These are phyloP conservation scores for Mugil cephalus DNA, from an alignment of 2,113 vertebrate species.

Conservation along the genomic window DNA sequence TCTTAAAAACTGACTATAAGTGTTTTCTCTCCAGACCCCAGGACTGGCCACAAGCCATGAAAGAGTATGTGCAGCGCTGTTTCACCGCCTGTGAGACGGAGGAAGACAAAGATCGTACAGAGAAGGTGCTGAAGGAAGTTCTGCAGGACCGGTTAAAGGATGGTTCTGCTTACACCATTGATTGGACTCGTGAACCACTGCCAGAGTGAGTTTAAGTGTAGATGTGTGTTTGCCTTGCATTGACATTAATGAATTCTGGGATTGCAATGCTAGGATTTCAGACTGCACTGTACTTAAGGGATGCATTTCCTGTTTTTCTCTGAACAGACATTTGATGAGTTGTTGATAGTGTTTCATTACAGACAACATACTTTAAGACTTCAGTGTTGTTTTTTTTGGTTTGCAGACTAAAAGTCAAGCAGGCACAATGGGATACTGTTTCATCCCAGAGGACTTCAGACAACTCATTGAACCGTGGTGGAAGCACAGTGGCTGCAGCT, in stretches of 20 bases:
- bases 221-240: neutral
- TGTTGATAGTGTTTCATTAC: neutral
- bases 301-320: neutral
- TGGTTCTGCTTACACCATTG: conserved; percentile 93
- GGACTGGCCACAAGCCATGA: conserved; percentile 95
- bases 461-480: conserved; percentile 69
- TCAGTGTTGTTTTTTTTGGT: neutral
- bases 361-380: neutral
- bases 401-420: conserved; percentile 84
- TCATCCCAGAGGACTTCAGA: conserved; percentile 80
- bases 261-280: neutral
- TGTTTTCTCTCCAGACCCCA: conserved; percentile 83
- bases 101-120: conserved; percentile 93
- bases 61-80: conserved; percentile 94
- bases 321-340: too few relatives aligned
- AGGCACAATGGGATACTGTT: conserved; percentile 89
- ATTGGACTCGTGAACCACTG: conserved; percentile 91
- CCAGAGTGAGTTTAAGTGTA: conserved; percentile 83
- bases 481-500: conserved; percentile 62
- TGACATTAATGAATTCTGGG: neutral
- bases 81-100: conserved; percentile 93
- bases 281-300: too few relatives aligned
- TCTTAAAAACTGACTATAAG: neutral
- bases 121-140: conserved; percentile 92
- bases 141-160: conserved; percentile 92